Percentiles rank a stretch among this genome's conserved stretches.
Evolutionary conservation across 2,888 invertebrate species (phyloP).

Genomic region (Phortica magna): DNA sequence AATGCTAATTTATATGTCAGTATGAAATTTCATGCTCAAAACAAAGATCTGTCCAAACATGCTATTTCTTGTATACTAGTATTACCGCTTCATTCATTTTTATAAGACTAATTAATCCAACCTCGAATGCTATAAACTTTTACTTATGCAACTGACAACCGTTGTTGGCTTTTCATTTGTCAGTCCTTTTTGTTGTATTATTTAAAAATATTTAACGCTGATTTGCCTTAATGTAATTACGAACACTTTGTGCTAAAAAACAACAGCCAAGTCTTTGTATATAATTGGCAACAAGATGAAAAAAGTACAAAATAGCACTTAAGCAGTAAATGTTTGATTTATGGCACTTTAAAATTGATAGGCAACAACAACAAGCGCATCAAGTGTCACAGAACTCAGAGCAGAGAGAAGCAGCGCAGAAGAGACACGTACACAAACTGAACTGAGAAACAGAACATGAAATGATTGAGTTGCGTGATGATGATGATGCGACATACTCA

Average conservation of each 20-base stretch:
- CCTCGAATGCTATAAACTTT: no score
- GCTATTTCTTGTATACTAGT: no score
- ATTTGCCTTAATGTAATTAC: no score
- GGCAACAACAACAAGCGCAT: neutral
- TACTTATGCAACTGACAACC: no score
- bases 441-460: neutral
- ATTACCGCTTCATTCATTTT: no score
- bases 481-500: neutral
- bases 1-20: no score
- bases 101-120: no score
- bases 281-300: neutral
- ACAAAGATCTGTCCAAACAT: no score
- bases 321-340: constrained; percentile 13
- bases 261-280: neutral
- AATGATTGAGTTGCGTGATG: neutral
- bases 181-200: no score
- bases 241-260: neutral
- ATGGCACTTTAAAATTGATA: constrained; percentile 17
- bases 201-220: neutral
- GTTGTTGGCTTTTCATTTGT: no score
- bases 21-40: no score
- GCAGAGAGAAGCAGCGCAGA: neutral
- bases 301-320: neutral
- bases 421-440: neutral
- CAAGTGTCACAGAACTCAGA: no score